phyloP scores from a whole-genome alignment of 2,797 vertebrate genomes.

The Gastrophryne carolinensis region DNA sequence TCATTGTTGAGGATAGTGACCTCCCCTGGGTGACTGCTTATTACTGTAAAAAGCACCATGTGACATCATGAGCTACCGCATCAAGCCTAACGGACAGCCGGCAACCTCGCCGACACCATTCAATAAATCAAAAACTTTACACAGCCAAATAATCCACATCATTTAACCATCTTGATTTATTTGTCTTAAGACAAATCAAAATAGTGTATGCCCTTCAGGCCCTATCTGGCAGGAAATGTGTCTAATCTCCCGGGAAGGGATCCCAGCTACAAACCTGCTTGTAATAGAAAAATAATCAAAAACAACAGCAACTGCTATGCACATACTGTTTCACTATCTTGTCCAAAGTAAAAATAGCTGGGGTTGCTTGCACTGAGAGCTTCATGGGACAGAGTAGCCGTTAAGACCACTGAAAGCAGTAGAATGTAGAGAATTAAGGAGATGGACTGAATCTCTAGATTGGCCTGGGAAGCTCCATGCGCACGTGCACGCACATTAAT shows the following conservation, averaged over 20 bases:
- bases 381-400: no score
- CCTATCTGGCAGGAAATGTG: neutral
- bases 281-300: neutral
- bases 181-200: neutral
- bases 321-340: neutral
- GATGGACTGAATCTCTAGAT: no score
- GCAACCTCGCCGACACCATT: conserved; percentile 23
- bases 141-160: conserved; percentile 5
- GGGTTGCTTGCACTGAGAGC: no score
- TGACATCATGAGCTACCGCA: conserved; percentile 48
- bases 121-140: conserved; percentile 41
- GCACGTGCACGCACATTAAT: no score
- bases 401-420: no score
- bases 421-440: no score
- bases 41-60: conserved; percentile 47
- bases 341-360: neutral
- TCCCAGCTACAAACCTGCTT: neutral
- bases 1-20: conserved; percentile 44
- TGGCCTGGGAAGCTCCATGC: no score
- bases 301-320: neutral
- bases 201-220: neutral
- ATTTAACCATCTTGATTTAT: conserved; percentile 4
- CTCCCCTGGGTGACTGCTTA: conserved; percentile 43
- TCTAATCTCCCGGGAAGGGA: no score
- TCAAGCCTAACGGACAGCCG: conserved; percentile 21